Percentiles rank a stretch among this genome's conserved stretches.
These are phyloP conservation scores for Halcyon smyrnensis DNA, from an alignment of 2,797 vertebrate genomes.

Conservation along the genomic window DNA sequence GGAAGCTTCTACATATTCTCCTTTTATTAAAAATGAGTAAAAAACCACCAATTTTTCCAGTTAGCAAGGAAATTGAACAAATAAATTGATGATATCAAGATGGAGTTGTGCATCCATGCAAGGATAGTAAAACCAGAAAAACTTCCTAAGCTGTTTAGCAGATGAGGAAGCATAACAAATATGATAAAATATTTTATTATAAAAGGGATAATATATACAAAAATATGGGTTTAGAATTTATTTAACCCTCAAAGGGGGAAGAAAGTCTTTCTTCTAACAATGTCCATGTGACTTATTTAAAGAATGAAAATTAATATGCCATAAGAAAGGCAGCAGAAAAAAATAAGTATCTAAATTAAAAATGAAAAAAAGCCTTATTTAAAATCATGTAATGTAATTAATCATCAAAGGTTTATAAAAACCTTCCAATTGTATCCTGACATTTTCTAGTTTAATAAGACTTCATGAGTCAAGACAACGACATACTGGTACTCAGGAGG, in stretches of 20 bases:
- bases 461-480: background rate
- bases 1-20: background rate
- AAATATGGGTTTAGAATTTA: background rate
- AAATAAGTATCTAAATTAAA: background rate
- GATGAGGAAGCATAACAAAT: background rate
- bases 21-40: background rate
- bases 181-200: background rate
- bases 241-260: background rate
- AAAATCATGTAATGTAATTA: background rate
- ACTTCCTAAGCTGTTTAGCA: background rate
- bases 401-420: background rate
- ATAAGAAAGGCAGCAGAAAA: background rate
- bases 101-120: background rate
- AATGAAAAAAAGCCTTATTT: background rate
- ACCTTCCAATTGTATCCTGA: background rate
- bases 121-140: background rate
- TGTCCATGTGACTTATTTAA: background rate
- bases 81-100: background rate
- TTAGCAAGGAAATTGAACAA: background rate
- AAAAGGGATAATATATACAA: background rate
- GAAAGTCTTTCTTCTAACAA: background rate
- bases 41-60: background rate
- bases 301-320: background rate
- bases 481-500: no score
- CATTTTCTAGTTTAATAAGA: background rate